These are phyloP conservation scores for Centropristis striata DNA, from an alignment of 2,113 vertebrate genomes.

Conservation along the genomic window DNA sequence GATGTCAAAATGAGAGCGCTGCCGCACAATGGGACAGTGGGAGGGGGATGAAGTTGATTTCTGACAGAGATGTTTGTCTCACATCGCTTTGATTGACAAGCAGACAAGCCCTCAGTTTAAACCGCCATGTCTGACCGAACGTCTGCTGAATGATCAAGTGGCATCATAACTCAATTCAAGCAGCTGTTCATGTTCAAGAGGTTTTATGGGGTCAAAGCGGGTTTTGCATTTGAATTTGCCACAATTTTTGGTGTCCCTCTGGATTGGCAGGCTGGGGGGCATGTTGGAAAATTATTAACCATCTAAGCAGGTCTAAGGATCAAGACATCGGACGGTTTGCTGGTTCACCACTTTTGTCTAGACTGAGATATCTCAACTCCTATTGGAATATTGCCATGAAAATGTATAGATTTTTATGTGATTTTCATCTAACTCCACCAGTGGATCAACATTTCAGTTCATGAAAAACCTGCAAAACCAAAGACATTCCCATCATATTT, in stretches of 20 bases:
- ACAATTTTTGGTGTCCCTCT: conserved; percentile 3
- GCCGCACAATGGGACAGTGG: neutral
- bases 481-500: neutral
- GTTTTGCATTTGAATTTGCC: conserved; percentile 52
- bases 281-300: conserved; percentile 15
- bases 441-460: neutral
- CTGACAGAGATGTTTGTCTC: conserved; percentile 75
- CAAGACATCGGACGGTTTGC: neutral
- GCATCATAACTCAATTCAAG: conserved; percentile 57
- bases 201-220: conserved; percentile 51
- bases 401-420: neutral
- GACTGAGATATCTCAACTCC: neutral
- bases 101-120: conserved; percentile 69
- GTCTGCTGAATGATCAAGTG: conserved; percentile 76
- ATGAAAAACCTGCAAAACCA: neutral
- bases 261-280: neutral
- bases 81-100: conserved; percentile 72
- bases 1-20: conserved; percentile 71
- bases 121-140: conserved; percentile 55
- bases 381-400: neutral
- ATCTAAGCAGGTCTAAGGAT: neutral
- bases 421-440: too few species aligned
- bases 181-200: conserved; percentile 39
- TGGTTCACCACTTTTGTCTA: conserved; percentile 1
- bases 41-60: conserved; percentile 35